These are phyloP conservation scores for Drosophila greeni DNA, from an alignment of 2,888 invertebrate species.

Conservation along the genomic window DNA sequence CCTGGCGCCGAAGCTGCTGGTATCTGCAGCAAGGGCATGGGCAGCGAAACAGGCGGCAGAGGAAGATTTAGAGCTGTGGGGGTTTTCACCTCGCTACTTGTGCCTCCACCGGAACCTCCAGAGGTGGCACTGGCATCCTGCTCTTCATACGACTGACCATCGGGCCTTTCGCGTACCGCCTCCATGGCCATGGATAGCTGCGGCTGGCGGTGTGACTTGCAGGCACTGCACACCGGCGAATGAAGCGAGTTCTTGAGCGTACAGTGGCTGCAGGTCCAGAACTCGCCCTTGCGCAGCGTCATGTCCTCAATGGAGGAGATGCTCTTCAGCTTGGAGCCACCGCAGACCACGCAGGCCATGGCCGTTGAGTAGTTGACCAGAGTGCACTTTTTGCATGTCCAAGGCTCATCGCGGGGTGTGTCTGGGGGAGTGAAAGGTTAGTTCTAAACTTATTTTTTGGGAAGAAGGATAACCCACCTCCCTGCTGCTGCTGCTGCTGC, in stretches of 20 bases:
- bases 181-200: slow-evolving; percentile 48
- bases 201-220: slow-evolving; percentile 82
- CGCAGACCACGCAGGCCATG: slow-evolving; percentile 90
- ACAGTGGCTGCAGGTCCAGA: slow-evolving; percentile 89
- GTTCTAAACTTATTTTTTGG: neutral
- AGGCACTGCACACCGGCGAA: slow-evolving; percentile 85
- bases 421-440: neutral
- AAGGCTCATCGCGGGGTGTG: slow-evolving; percentile 79
- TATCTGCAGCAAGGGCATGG: slow-evolving; percentile 58
- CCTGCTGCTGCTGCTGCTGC: slow-evolving; percentile 35
- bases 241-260: slow-evolving; percentile 89
- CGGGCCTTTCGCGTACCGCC: slow-evolving; percentile 60
- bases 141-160: slow-evolving; percentile 63
- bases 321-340: slow-evolving; percentile 88
- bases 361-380: slow-evolving; percentile 86
- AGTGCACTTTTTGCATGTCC: slow-evolving; percentile 94
- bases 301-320: slow-evolving; percentile 83
- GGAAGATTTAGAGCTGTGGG: slow-evolving; percentile 62
- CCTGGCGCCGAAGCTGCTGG: slow-evolving; percentile 65
- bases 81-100: slow-evolving; percentile 21
- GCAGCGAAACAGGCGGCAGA: slow-evolving; percentile 52
- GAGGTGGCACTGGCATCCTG: slow-evolving; percentile 48
- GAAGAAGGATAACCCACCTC: slow-evolving; percentile 14
- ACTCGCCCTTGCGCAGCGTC: slow-evolving; percentile 85
- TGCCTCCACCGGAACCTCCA: slow-evolving; percentile 7